These are phyloP conservation scores for Corydoras maculifer DNA, from an alignment of 2,113 vertebrate genomes.

Conservation along the genomic window DNA sequence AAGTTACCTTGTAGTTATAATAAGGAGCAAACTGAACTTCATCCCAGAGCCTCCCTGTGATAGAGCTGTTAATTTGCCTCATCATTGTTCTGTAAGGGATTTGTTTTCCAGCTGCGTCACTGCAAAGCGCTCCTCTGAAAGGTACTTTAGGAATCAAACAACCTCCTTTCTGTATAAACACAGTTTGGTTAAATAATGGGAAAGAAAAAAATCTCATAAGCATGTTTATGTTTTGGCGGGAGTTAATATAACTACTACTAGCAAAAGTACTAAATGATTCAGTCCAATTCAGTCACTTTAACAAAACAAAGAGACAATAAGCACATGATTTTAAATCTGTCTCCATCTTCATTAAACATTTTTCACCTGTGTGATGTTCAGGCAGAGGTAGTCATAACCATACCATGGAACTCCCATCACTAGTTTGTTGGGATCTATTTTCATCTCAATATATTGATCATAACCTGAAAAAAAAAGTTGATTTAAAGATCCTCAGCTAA, in stretches of 20 bases:
- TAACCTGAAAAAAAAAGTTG: conserved; percentile 67
- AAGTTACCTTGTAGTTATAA: conserved; percentile 79
- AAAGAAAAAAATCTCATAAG: too few relatives aligned
- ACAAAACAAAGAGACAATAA: too few relatives aligned
- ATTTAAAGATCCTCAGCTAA: too few relatives aligned
- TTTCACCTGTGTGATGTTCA: conserved; percentile 73
- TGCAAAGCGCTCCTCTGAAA: conserved; percentile 87
- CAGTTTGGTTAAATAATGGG: too few relatives aligned
- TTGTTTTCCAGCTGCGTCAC: conserved; percentile 81
- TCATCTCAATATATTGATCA: conserved; percentile 73
- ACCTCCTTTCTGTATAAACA: conserved; percentile 61
- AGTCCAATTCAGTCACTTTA: too few relatives aligned
- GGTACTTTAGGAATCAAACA: conserved; percentile 76
- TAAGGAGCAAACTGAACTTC: conserved; percentile 75
- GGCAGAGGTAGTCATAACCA: conserved; percentile 89
- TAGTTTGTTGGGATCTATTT: conserved; percentile 79
- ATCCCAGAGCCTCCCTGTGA: conserved; percentile 79
- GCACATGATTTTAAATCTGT: too few relatives aligned
- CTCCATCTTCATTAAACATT: background rate
- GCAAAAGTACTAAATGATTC: too few relatives aligned
- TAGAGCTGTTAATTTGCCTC: conserved; percentile 75
- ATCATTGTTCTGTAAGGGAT: conserved; percentile 77
- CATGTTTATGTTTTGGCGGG: too few relatives aligned
- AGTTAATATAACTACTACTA: too few relatives aligned
- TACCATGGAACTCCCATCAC: conserved; percentile 97